Percentiles rank a stretch among this genome's conserved stretches.
These are phyloP conservation scores for Microplitis demolitor DNA, from an alignment of 1,140 invertebrate genomes.

Conservation along the genomic window DNA sequence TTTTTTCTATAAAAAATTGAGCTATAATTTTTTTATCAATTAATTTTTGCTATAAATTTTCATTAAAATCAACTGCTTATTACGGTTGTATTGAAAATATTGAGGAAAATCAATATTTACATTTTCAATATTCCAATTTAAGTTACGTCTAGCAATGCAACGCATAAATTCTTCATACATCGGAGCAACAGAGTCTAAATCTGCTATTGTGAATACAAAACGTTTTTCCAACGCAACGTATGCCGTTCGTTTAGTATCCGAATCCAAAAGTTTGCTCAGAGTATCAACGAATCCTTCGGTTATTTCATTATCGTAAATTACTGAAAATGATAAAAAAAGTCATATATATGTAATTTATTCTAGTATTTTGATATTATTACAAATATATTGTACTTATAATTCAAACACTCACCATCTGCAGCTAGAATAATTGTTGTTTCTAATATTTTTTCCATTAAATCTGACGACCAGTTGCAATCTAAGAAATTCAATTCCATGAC, in stretches of 20 bases:
- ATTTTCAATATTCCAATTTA: conserved; percentile 67
- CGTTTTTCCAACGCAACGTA: conserved; percentile 85
- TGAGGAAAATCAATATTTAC: conserved; percentile 76
- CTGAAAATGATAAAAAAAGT: conserved; percentile 60
- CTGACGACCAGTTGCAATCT: conserved; percentile 61
- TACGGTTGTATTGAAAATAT: conserved; percentile 81
- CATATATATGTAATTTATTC: neutral
- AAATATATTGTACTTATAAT: neutral
- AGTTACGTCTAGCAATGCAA: conserved; percentile 59
- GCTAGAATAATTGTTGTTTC: conserved; percentile 71
- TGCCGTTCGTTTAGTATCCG: conserved; percentile 66
- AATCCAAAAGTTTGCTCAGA: conserved; percentile 70
- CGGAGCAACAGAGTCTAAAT: conserved; percentile 79
- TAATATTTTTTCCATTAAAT: conserved; percentile 62
- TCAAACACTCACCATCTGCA: conserved; percentile 72
- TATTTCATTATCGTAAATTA: conserved; percentile 85
- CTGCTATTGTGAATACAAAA: conserved; percentile 81
- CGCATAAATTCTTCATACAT: conserved; percentile 83
- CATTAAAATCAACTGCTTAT: conserved; percentile 77
- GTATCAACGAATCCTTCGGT: conserved; percentile 82
- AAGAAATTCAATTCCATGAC: conserved; percentile 74
- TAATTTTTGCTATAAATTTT: conserved; percentile 61
- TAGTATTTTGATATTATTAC: neutral
- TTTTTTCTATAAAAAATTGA: neutral
- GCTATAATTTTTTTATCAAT: neutral